phyloP scores from a whole-genome alignment of 1,140 invertebrate species.

The Cylas formicarius region DNA sequence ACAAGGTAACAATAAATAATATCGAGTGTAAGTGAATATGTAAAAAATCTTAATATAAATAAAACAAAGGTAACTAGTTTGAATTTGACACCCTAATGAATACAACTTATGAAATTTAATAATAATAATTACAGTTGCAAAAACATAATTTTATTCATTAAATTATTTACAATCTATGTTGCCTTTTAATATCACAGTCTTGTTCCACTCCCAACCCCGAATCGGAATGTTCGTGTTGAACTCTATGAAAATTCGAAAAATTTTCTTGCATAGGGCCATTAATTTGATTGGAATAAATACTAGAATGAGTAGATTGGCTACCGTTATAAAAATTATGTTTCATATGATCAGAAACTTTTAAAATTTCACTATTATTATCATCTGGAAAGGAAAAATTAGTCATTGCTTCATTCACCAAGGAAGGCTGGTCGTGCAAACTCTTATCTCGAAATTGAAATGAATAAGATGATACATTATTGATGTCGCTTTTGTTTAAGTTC shows the following conservation, averaged over 20 bases:
- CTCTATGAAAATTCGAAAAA: slow-evolving; percentile 42
- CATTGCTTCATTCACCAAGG: slow-evolving; percentile 21
- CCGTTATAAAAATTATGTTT: slow-evolving; percentile 16
- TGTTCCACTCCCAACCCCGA: slow-evolving; percentile 61
- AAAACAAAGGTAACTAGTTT: no score
- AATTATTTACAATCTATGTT: no score
- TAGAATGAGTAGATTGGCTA: slow-evolving; percentile 5
- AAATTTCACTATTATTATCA: slow-evolving; percentile 12
- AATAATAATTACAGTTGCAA: no score
- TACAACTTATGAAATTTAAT: no score
- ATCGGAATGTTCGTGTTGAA: slow-evolving; percentile 60
- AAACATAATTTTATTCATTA: no score
- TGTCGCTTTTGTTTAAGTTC: slow-evolving; percentile 45
- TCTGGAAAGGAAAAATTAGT: slow-evolving; percentile 26
- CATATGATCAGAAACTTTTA: slow-evolving; percentile 23
- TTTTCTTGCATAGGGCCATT: slow-evolving; percentile 28
- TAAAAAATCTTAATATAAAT: no score
- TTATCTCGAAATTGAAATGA: slow-evolving; percentile 11
- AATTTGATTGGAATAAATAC: slow-evolving; percentile 17
- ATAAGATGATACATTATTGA: slow-evolving; percentile 16
- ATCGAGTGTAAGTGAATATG: no score
- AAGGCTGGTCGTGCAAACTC: slow-evolving; percentile 15
- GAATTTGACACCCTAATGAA: no score
- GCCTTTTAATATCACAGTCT: no score
- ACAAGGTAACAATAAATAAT: no score